Evolutionary conservation across 2,113 vertebrate species (phyloP).

Genomic region (Sus scrofa): T2T-Sscrofa CM000818.6:133463501-133464000

Average conservation of each 20-base stretch:
- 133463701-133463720: background rate
- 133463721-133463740: too few relatives aligned
- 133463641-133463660: background rate
- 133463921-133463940: background rate
- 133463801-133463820: rapidly evolving
- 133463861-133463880: too few relatives aligned
- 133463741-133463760: background rate
- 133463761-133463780: background rate
- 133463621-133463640: background rate
- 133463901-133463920: background rate
- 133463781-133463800: background rate
- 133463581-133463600: background rate
- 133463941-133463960: background rate
- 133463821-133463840: background rate
- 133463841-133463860: background rate
- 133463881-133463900: background rate
- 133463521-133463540: background rate
- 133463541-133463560: background rate
- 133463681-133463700: too few relatives aligned
- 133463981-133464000: background rate
- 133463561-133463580: background rate
- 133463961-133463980: rapidly evolving
- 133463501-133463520: background rate
- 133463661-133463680: background rate
- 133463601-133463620: too few relatives aligned